Evolutionary conservation across 2,113 vertebrate species (phyloP), one percentile per base, ranked within the genome.

Genomic region (Hyla sarda): DNA sequence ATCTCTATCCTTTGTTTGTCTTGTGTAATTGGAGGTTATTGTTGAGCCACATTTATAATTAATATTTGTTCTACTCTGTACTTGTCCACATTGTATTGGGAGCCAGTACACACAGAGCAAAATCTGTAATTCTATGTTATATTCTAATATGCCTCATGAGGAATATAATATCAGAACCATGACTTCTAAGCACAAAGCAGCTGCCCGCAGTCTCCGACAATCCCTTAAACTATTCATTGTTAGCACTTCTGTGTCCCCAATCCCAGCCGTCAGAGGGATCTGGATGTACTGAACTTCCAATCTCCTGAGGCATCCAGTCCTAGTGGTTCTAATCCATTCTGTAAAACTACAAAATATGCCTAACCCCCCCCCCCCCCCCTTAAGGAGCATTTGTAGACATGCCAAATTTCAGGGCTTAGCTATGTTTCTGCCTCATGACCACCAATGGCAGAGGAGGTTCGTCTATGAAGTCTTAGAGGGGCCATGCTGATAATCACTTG

Each of bases 161-260:
- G 41, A 48, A 25, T 47, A 74, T 28, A 74, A 37, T 25, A 48
- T 48, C 77, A 62, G 32, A 0, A 78, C 30, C 9, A 19, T 76
- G 48, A 5, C 23, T 58, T 30, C 34, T 62, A 62, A 45, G 17
- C 37, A 23, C 19, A n/a, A 62, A 8, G 56, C 56, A 45, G 58
- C 34, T 80, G 34, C 6, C 16, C 21, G 13, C 54, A 65, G 21
- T 78, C 58, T 78, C 19, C 32, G 41, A 25, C 23, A 79, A 78
- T 85, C 84, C 75, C 28, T 76, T 69, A 56, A 79, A 62, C 56
- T 54, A 79, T 85, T 52, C 37, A n/a, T 58, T 67, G 7, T n/a
- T n/a, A 78, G 7, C 25, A 21, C 32, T 56, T 16, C 69, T 50
- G 28, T 83, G 28, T 14, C 17, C 48, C 21, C 45, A 79, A 79